Evolutionary conservation across 2,797 vertebrate species (phyloP).

Genomic region (Hafferia zeledoni): DNA sequence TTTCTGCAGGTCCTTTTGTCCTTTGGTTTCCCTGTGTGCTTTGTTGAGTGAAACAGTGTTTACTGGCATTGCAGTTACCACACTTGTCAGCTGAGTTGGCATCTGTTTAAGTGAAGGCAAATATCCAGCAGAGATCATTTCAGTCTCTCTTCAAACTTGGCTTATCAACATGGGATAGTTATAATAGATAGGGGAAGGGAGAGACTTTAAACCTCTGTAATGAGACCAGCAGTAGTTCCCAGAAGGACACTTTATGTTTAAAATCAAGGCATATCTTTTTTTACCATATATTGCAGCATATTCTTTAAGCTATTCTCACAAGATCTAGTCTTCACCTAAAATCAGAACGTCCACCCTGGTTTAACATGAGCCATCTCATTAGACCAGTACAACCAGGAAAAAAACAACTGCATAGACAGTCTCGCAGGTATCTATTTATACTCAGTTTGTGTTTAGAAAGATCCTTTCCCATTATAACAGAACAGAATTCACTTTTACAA

Average conservation of each 20-base stretch:
- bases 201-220: slow-evolving; percentile 12
- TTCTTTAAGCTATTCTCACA: not conserved
- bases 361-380: not conserved
- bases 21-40: not conserved
- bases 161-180: not conserved
- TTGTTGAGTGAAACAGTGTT: not conserved
- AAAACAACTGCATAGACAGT: not conserved
- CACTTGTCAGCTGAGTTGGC: not conserved
- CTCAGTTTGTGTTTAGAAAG: not conserved
- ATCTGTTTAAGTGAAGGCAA: not conserved
- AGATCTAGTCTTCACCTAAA: not conserved
- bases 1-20: not conserved
- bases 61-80: not conserved
- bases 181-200: not conserved
- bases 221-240: slow-evolving; percentile 26
- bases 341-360: not conserved
- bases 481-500: not conserved
- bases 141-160: not conserved
- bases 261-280: slow-evolving; percentile 29
- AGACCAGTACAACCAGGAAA: not conserved
- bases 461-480: not conserved
- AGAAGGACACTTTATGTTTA: not conserved
- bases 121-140: not conserved
- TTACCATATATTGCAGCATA: not conserved
- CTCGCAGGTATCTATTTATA: not conserved